Evolutionary conservation across 2,888 invertebrate genomes (phyloP).

Genomic region (Catocala nupta): DNA sequence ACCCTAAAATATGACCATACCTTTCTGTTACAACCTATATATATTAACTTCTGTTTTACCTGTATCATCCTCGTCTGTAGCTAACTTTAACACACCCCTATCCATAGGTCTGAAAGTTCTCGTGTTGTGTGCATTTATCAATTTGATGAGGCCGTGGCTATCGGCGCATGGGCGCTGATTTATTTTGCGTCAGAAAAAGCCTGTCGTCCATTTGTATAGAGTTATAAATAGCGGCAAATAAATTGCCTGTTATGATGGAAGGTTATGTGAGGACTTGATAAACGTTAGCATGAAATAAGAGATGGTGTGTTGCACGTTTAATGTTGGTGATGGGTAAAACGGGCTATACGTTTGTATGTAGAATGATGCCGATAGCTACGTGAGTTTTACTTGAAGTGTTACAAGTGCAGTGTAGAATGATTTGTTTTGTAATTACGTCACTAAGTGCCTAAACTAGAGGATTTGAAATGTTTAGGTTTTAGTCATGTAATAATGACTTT

Average conservation of each 20-base stretch:
- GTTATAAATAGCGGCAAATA: constrained; percentile 64
- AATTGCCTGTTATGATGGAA: constrained; percentile 34
- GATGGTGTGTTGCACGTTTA: background rate
- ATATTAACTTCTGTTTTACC: background rate
- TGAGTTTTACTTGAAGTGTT: background rate
- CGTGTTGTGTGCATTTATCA: constrained; percentile 78
- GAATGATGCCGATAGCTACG: background rate
- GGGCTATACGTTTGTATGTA: background rate
- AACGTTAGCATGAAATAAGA: background rate
- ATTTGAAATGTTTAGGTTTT: too few relatives aligned
- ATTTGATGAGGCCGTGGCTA: constrained; percentile 74
- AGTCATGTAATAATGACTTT: too few relatives aligned
- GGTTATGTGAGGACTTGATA: constrained; percentile 7
- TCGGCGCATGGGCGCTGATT: constrained; percentile 70
- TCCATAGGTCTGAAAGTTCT: constrained; percentile 62
- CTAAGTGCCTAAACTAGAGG: too few relatives aligned
- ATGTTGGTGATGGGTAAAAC: background rate
- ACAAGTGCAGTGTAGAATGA: too few relatives aligned
- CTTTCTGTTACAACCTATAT: background rate
- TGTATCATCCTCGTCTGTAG: constrained; percentile 4
- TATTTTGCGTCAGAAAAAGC: constrained; percentile 72
- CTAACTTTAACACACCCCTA: constrained; percentile 18
- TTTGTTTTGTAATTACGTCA: too few relatives aligned
- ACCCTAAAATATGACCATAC: too few relatives aligned
- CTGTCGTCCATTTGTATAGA: constrained; percentile 67